A percentile compares a stretch with the other conserved stretches of the same genome.
Conservation (phyloP, 2,113 vertebrate genomes). For the Campylorhamphus procurvoides region DNA sequence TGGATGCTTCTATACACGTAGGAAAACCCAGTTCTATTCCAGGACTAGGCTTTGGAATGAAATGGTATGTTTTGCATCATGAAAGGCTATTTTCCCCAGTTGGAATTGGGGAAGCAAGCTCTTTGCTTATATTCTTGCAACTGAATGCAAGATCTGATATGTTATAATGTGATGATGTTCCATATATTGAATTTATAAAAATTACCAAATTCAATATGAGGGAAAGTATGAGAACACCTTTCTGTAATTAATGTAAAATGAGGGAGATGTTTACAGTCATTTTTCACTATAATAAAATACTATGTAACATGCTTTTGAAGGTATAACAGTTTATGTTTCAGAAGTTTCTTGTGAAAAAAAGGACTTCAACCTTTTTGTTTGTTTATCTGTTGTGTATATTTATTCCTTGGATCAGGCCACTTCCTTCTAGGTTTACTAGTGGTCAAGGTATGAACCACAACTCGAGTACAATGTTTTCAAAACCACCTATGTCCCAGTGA, state of each 20-base stretch:
- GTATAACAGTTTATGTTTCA: not conserved
- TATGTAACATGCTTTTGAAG: not conserved
- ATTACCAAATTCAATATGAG: not conserved
- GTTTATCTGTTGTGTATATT: not conserved
- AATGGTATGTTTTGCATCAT: not conserved
- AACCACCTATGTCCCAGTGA: not conserved
- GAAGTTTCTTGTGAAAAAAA: not conserved
- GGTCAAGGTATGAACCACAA: not conserved
- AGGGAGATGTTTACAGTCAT: constrained; percentile 37
- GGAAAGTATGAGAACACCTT: not conserved
- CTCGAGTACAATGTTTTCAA: not conserved
- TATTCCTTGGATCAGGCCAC: not conserved
- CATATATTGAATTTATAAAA: not conserved
- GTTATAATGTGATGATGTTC: not conserved
- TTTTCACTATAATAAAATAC: not conserved
- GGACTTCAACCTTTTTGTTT: not conserved
- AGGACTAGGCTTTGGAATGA: not conserved
- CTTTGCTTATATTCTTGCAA: not conserved
- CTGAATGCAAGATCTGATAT: not conserved
- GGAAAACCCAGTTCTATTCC: not conserved
- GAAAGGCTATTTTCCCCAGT: not conserved
- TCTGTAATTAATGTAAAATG: constrained; percentile 12
- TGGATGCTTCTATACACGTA: not conserved
- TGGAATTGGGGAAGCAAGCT: not conserved
- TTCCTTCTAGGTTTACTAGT: not conserved